Evolutionary conservation across 1,140 invertebrate genomes (phyloP), one percentile per base, ranked within the genome.

Genomic region (Ceratina japonica): DNA sequence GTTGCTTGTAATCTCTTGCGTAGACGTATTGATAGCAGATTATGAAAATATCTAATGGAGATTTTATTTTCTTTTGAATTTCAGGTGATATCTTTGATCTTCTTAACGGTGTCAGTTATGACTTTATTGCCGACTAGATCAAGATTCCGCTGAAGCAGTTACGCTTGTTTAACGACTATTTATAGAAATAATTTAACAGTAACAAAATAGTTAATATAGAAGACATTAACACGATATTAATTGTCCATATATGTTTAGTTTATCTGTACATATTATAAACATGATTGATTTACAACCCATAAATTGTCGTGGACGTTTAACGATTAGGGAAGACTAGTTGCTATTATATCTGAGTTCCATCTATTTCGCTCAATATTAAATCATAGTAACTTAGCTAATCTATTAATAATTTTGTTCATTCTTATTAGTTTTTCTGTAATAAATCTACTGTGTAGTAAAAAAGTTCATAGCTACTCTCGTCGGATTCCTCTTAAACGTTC

Each of bases 381-480:
- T 62, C 24, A 16, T 16, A 62, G 59, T 16, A 31, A 18, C 31
- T 15, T 5, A 31, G 27, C 27, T 31, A 31, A 31, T 12, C 59
- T 15, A 7, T 31, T 20, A 22, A 1, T 59, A 59, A 59, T 44
- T 44, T 44, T 2, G 5, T 8, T 10, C 3, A 44, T 44, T 44
- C 10, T 44, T 44, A 37, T 37, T 44, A 31, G 27, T 10, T 44
- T 44, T 44, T 44, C 2, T 44, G 37, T 44, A 44, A 44, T 8
- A 44, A 44, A 44, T 7, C 37, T 44, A 44, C 2, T 44, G 0
- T 44, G 37, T 31, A 52, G 27, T 68, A 74, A 82, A 82, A 80
- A 62, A 80, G 75, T 73, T 75, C 82, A 44, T 75, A 52, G 66
- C 69, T 70, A 79, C 66, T 75, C 75, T 84, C 82, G 56, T 84